Base-by-base conservation (phyloP, 2,113 vertebrate genomes). In the Larimichthys polyactis region DNA sequence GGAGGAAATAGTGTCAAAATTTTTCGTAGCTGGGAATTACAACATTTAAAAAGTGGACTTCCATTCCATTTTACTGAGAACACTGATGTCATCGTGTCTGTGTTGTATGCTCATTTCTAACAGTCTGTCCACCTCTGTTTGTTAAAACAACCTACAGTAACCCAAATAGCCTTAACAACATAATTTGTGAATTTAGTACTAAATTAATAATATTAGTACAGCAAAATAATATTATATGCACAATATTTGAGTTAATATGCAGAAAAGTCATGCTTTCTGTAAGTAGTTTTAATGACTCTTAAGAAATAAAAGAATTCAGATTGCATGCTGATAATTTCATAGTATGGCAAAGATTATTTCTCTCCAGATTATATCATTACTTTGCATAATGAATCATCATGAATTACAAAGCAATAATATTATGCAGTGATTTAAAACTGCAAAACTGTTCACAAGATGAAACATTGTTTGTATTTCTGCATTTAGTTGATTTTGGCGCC, bases 261-360 rank as follows among this genome's bases (percentile, higher is more conserved):
- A 67, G 46, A 29, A 60, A 68, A 67, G 29, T 17, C 60, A 52
- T 79, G 43, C 19, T 71, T 16, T 68, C 29, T 81, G 43, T 65
- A 46, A 81, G 72, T 82, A 59, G 20, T 76, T 75, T 68, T 72
- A 82, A 84, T 87, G 27, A 55, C 44, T 75, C 54, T 81, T 52
- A 68, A 70, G 32, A 48, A 67, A 73, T 79, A 66, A 81, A 77
- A 57, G n/a, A 59, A 71, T 65, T 74, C 16, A 75, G 77, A 89
- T 86, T 75, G 63, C 75, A 84, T 78, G 78, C 71, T 82, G 85
- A 86, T 84, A 60, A 82, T 83, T 74, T 58, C 3, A 46, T 57
- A 71, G 79, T 79, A 68, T 71, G 40, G 22, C 24, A 79, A 63
- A 68, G 22, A 82, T 51, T 29, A 65, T 76, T 59, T 67, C 36